Evolutionary conservation across 35 echinoderm and acorn worm species (phyloP), one percentile per base, ranked within the genome.

Genomic region (Eucidaris tribuloides): DNA sequence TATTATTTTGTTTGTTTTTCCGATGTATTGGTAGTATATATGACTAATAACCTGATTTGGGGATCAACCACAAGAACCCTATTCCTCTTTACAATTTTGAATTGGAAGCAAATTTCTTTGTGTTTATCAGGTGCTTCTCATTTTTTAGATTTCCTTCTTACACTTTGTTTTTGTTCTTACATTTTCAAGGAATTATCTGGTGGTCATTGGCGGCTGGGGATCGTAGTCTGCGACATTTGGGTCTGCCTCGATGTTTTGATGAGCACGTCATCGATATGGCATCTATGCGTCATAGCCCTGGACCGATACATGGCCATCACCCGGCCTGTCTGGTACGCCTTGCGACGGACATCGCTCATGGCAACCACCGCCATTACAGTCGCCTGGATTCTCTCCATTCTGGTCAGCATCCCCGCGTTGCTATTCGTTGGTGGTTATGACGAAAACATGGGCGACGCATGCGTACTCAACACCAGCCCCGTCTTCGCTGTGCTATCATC

Each of bases 281-380:
- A 95, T 45, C 87, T 95, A 22, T 90, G 92, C 41, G 59, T 79
- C 3, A 90, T 95, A 32, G 90, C 92, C 9, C 43, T 90, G 37
- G 92, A 95, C 45, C 57, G 92, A 65, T 95, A 82, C 65, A 76
- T 79, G 23, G 92, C 92, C 31, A 89, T 95, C 17, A 89, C 92
- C 9, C 39, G 54, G 40, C 92, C 92, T 3, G 78, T 95, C 52
- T 66, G 77, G 82, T 95, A 95, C 82, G 81, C 88, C 9, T 31
- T 79, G 5, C 90, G 80, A 29, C 71, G 92, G 33, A 95, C 85
- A n/a, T 41, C 87, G 22, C 33, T 61, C 2, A 89, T 88, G 45
- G 89, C 81, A n/a, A 52, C 88, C 23, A 23, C 49, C 1, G 61
- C 70, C 1, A 97, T 97, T 22, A 57, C 82, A 9, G 29, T 79